A percentile compares a stretch with the other conserved stretches of the same genome.
Conservation (phyloP, 1,140 invertebrate species). For the Tyrophagus putrescentiae region DNA sequence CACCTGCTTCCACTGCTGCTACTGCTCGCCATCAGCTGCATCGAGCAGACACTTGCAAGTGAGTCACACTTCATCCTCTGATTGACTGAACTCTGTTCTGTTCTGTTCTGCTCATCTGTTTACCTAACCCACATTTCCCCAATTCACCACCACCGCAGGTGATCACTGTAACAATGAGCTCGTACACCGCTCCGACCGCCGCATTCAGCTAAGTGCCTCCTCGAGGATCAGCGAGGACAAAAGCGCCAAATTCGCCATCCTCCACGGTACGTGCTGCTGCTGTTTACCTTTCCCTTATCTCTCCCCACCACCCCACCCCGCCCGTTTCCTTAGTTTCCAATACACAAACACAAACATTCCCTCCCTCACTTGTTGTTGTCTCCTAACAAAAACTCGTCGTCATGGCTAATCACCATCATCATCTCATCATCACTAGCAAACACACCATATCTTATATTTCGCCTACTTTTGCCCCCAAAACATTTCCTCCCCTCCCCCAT, state of each 20-base stretch:
- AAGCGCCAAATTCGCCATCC: constrained; percentile 20
- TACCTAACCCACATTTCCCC: too few species aligned
- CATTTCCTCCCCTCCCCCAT: neutral
- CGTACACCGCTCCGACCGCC: neutral
- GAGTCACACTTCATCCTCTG: too few species aligned
- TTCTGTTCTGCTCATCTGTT: too few species aligned
- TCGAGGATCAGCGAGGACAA: constrained; percentile 22
- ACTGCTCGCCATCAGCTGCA: too few species aligned
- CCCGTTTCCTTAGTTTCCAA: neutral
- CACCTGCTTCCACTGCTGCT: too few species aligned
- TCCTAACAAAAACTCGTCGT: too few species aligned
- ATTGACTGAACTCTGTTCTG: too few species aligned
- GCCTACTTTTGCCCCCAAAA: neutral
- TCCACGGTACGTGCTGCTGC: constrained; percentile 18
- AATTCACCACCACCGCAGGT: neutral
- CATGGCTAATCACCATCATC: neutral
- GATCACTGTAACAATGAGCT: constrained; percentile 21
- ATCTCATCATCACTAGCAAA: neutral
- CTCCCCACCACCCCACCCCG: neutral
- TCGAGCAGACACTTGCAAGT: too few species aligned
- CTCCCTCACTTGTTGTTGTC: too few species aligned
- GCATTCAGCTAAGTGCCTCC: constrained; percentile 21
- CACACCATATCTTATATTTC: neutral
- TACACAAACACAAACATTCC: neutral
- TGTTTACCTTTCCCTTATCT: neutral